Evolutionary conservation across 1,140 invertebrate genomes (phyloP).

Genomic region (Lordiphosa stackelbergi): DNA sequence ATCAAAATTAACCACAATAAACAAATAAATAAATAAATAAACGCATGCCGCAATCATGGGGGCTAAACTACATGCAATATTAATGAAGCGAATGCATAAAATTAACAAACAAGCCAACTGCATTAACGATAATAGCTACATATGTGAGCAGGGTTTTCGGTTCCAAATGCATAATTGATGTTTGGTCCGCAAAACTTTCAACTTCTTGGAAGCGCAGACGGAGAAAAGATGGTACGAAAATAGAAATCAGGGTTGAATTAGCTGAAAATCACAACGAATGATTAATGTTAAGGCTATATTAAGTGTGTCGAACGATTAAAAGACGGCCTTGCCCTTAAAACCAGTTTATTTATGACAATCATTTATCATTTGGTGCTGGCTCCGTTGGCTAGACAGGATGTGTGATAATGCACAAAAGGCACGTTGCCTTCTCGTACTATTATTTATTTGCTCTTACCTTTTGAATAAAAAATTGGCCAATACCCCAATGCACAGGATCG

Average conservation of each 20-base stretch:
- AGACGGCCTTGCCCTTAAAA: slow-evolving; percentile 48
- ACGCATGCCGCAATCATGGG: slow-evolving; percentile 27
- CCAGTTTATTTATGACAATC: slow-evolving; percentile 65
- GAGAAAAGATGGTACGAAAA: slow-evolving; percentile 24
- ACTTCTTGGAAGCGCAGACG: slow-evolving; percentile 21
- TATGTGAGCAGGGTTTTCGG: slow-evolving; percentile 12
- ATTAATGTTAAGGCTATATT: slow-evolving; percentile 65
- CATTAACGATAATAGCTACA: slow-evolving; percentile 32
- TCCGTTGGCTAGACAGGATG: slow-evolving; percentile 40
- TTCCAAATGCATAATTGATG: slow-evolving; percentile 49
- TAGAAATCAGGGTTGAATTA: slow-evolving; percentile 18
- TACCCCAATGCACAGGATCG: slow-evolving; percentile 12
- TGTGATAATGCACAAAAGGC: slow-evolving; percentile 57
- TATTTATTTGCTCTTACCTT: slow-evolving; percentile 49
- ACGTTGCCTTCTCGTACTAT: slow-evolving; percentile 28
- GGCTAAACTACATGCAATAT: slow-evolving; percentile 49
- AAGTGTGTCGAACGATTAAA: slow-evolving; percentile 67
- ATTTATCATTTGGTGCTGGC: slow-evolving; percentile 52
- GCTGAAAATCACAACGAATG: slow-evolving; percentile 56
- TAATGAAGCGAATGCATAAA: slow-evolving; percentile 46
- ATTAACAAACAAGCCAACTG: slow-evolving; percentile 42
- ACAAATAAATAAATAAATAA: slow-evolving; percentile 35
- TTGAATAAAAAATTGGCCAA: slow-evolving; percentile 48
- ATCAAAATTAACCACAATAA: slow-evolving; percentile 50
- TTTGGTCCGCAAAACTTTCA: slow-evolving; percentile 9